Conservation (phyloP, 1,140 invertebrate genomes). For the Neodiprion lecontei region DNA sequence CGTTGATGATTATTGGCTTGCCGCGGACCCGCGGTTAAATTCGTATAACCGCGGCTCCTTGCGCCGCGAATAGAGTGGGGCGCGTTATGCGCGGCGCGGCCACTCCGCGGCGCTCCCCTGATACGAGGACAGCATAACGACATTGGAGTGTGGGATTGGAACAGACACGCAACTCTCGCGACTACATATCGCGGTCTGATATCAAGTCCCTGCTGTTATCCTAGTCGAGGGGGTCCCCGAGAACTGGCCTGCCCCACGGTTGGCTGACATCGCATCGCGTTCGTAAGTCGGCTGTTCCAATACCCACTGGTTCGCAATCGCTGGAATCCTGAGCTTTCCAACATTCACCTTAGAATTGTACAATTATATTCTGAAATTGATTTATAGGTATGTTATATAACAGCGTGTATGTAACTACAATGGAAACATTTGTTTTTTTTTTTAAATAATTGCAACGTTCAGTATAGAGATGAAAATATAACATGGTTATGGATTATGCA, state of each 20-base stretch:
- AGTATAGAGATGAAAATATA: too few species aligned
- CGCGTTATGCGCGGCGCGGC: constrained; percentile 58
- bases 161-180: constrained; percentile 17
- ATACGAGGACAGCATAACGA: constrained; percentile 52
- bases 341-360: too few species aligned
- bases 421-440: too few species aligned
- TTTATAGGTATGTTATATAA: too few species aligned
- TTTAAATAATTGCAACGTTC: too few species aligned
- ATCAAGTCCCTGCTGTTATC: constrained; percentile 31
- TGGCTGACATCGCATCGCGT: constrained; percentile 36
- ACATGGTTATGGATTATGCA: too few species aligned
- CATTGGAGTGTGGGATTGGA: constrained; percentile 20
- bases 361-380: too few species aligned
- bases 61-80: constrained; percentile 45
- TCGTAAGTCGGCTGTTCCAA: not conserved
- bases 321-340: not conserved
- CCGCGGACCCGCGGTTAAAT: not conserved
- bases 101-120: constrained; percentile 62
- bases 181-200: not conserved
- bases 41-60: not conserved
- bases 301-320: not conserved
- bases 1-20: too few species aligned
- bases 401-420: too few species aligned
- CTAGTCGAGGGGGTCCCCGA: constrained; percentile 53
- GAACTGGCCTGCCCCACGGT: constrained; percentile 60